A percentile compares a stretch with the other conserved stretches of the same genome.
Conservation (phyloP, 2,113 vertebrate genomes). For the Catharus minimus region DNA sequence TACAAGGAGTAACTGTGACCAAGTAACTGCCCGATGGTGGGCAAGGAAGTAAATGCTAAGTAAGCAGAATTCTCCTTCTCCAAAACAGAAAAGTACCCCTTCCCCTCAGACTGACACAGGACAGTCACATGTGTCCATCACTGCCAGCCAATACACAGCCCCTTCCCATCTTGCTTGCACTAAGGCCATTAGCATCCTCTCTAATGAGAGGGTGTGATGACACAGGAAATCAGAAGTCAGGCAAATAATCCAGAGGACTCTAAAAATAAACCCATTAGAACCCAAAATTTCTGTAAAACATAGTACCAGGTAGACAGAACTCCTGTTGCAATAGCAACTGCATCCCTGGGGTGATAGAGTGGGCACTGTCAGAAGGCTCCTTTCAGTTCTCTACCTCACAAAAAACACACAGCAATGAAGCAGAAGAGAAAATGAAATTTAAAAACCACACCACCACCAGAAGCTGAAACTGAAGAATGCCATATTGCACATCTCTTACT, state of each 20-base stretch:
- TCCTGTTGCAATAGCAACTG: neutral
- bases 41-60: neutral
- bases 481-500: neutral
- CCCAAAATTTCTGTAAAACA: neutral
- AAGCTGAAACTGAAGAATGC: neutral
- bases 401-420: neutral
- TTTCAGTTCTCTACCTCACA: neutral
- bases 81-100: neutral
- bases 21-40: neutral
- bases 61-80: neutral
- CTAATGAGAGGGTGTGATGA: neutral
- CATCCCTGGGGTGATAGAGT: too few relatives aligned
- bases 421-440: neutral
- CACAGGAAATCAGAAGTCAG: neutral
- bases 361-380: neutral
- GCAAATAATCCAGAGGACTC: neutral
- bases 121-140: accelerated
- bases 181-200: neutral
- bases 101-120: neutral
- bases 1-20: neutral
- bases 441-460: neutral
- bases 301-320: neutral
- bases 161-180: neutral
- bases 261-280: neutral
- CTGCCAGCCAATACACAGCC: neutral